Evolutionary conservation across 30 jellyfish, hydroid and myxozoan species (phyloP).

Genomic region (Mastigias papua): DNA sequence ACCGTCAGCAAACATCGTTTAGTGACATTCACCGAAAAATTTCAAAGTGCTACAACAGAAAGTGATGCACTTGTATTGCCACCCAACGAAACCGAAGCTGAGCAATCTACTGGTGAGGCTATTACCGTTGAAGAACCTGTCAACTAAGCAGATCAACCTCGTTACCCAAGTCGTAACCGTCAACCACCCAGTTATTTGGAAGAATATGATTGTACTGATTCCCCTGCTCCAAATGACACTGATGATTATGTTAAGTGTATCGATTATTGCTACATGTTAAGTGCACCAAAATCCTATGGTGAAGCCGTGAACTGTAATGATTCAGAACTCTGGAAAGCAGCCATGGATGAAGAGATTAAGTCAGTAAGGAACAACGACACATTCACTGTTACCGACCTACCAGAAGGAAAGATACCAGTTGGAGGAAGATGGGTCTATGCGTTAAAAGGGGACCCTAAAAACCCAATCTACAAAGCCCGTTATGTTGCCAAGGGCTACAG

Average conservation of each 20-base stretch:
- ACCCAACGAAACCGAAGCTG: background rate
- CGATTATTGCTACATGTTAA: background rate
- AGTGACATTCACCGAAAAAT: background rate
- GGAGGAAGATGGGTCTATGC: conserved; percentile 56
- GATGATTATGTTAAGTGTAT: too few species aligned
- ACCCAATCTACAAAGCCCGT: conserved; percentile 64
- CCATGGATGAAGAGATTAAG: conserved; percentile 73
- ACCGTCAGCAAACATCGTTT: background rate
- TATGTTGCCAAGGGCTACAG: conserved; percentile 40
- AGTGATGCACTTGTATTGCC: background rate
- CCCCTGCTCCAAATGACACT: background rate
- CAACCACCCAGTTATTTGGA: background rate
- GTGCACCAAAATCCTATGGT: background rate
- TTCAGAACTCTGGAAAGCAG: conserved; percentile 53
- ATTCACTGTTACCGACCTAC: conserved; percentile 5
- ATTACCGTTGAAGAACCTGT: background rate
- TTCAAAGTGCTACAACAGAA: background rate
- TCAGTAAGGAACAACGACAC: conserved; percentile 38
- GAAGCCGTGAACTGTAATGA: conserved; percentile 16
- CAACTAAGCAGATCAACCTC: background rate
- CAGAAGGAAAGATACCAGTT: background rate
- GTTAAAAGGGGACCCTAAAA: conserved; percentile 1
- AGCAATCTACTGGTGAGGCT: background rate
- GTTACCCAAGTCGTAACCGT: background rate
- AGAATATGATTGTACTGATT: background rate